Percentiles rank a stretch among this genome's conserved stretches.
Evolutionary conservation across 2,113 vertebrate genomes (phyloP).

Genomic region (Thamnophis sirtalis): DNA sequence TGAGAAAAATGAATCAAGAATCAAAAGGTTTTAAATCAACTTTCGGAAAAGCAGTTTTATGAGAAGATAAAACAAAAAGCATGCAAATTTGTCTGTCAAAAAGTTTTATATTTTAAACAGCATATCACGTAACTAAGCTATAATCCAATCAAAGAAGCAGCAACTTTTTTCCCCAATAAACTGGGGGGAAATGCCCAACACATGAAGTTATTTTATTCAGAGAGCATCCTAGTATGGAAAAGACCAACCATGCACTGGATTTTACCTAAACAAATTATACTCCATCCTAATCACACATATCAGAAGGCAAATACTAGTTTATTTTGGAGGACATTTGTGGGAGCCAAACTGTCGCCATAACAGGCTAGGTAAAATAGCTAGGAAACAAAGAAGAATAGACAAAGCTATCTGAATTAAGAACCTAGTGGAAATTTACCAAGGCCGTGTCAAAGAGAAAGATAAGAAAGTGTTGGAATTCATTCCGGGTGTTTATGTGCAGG

Average conservation of each 20-base stretch:
- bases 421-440: too few relatives aligned
- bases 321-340: background rate
- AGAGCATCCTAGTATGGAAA: background rate
- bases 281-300: background rate
- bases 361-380: too few relatives aligned
- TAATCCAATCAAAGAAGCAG: background rate
- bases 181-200: background rate
- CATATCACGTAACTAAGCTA: background rate
- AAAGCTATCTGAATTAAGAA: too few relatives aligned
- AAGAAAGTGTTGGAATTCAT: too few relatives aligned
- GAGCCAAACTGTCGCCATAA: too few relatives aligned
- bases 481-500: too few relatives aligned
- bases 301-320: background rate
- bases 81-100: background rate
- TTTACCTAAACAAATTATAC: background rate
- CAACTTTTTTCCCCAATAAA: background rate
- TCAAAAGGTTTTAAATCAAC: background rate
- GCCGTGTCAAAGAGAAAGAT: too few relatives aligned
- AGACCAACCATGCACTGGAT: background rate
- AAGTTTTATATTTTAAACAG: background rate
- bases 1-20: background rate
- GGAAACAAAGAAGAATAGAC: too few relatives aligned
- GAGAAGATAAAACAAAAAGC: background rate
- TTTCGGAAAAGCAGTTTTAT: background rate
- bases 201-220: background rate